A percentile compares a stretch with the other conserved stretches of the same genome.
phyloP scores from a whole-genome alignment of 1,140 invertebrate genomes.

The Drosophila sproati region DNA sequence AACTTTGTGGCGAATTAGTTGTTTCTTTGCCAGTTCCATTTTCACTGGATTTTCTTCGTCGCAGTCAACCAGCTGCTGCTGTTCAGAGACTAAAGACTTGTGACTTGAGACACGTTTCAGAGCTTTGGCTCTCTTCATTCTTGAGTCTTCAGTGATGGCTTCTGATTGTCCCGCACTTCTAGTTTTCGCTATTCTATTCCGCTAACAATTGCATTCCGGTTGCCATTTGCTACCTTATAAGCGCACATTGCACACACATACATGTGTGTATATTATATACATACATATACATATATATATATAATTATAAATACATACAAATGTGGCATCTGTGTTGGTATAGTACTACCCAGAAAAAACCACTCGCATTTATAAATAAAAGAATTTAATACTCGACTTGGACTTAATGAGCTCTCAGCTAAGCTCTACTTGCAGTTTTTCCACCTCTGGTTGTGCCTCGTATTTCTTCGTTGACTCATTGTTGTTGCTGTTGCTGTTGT shows the following conservation, averaged over 20 bases:
- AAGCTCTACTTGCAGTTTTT: constrained; percentile 28
- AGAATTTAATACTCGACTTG: constrained; percentile 70
- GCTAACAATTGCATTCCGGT: constrained; percentile 71
- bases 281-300: neutral
- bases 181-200: constrained; percentile 29
- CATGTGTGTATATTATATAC: neutral
- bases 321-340: constrained; percentile 13
- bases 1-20: neutral
- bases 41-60: neutral
- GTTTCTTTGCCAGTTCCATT: neutral
- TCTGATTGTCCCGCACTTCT: constrained; percentile 27
- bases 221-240: constrained; percentile 78
- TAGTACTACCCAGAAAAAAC: constrained; percentile 43
- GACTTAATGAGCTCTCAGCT: constrained; percentile 63
- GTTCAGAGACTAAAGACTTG: constrained; percentile 4
- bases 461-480: neutral
- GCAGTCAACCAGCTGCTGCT: neutral
- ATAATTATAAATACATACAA: constrained; percentile 24
- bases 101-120: constrained; percentile 17
- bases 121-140: constrained; percentile 17
- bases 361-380: constrained; percentile 64
- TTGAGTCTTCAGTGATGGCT: constrained; percentile 9
- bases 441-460: neutral
- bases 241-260: constrained; percentile 54
- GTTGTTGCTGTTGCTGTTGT: constrained; percentile 35